A percentile compares a stretch with the other conserved stretches of the same genome.
These are phyloP conservation scores for Oreochromis aureus DNA, from an alignment of 2,113 vertebrate species.

Conservation along the genomic window DNA sequence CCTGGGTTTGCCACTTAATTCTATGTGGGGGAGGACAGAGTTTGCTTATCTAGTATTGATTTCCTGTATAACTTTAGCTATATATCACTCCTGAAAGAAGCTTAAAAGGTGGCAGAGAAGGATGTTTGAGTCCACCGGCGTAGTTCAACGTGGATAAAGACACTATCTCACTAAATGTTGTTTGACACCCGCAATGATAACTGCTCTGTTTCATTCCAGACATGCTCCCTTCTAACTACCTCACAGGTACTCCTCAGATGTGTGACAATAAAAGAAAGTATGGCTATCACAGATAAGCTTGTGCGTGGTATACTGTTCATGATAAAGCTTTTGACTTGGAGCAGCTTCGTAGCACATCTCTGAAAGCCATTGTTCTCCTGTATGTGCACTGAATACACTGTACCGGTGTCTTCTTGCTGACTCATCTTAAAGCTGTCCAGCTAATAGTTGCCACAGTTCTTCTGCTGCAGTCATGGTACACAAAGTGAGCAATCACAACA, in stretches of 20 bases:
- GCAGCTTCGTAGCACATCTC: neutral
- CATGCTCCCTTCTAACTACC: neutral
- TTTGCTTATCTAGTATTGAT: constrained; percentile 4
- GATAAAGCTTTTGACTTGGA: neutral
- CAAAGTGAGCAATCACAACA: neutral
- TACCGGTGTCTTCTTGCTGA: constrained; percentile 1
- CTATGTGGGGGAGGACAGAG: neutral
- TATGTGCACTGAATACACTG: neutral
- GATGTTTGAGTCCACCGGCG: neutral
- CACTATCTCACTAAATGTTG: neutral
- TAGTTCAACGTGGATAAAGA: neutral
- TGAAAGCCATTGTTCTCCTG: neutral
- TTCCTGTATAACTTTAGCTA: constrained; percentile 13
- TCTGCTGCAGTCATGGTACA: constrained; percentile 6
- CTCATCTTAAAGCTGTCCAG: constrained; percentile 3
- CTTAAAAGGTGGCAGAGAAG: neutral
- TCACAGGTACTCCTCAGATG: neutral
- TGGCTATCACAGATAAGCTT: neutral
- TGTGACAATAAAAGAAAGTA: neutral
- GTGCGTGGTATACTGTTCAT: neutral
- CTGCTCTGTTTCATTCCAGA: neutral
- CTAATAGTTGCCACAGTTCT: constrained; percentile 1
- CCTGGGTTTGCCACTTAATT: neutral
- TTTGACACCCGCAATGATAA: neutral
- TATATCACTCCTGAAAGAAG: neutral